Conservation (phyloP, 2,888 invertebrate species). For the Rhamphomyia laevipes region DNA sequence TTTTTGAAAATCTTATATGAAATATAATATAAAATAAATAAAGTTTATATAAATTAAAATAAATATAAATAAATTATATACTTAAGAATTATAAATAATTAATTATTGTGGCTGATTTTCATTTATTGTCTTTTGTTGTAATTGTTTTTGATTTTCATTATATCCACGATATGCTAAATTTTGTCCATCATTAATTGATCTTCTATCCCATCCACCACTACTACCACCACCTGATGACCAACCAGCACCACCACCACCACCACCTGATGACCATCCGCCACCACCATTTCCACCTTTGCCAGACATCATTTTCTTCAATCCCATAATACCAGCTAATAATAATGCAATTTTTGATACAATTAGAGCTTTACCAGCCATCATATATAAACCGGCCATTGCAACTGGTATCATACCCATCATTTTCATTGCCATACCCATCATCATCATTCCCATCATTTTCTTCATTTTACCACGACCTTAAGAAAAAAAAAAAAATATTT, state of each 20-base stretch:
- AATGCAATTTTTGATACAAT: slow-evolving; percentile 69
- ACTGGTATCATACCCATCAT: slow-evolving; percentile 70
- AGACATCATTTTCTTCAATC: slow-evolving; percentile 66
- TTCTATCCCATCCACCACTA: slow-evolving; percentile 59
- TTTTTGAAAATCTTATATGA: neutral
- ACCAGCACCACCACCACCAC: slow-evolving; percentile 35
- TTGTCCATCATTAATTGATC: slow-evolving; percentile 48
- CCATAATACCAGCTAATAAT: slow-evolving; percentile 67
- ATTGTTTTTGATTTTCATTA: slow-evolving; percentile 19
- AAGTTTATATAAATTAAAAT: slow-evolving; percentile 1
- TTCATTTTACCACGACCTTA: slow-evolving; percentile 74
- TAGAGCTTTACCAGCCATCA: slow-evolving; percentile 75
- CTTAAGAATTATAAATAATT: no score
- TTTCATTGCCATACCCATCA: slow-evolving; percentile 78
- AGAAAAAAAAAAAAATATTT: slow-evolving; percentile 10
- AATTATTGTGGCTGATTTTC: slow-evolving; percentile 6
- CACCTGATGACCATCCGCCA: slow-evolving; percentile 41
- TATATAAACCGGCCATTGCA: slow-evolving; percentile 67
- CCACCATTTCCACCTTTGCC: slow-evolving; percentile 48
- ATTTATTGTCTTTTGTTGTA: slow-evolving; percentile 4
- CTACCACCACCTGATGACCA: slow-evolving; percentile 39
- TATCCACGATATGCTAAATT: slow-evolving; percentile 63
- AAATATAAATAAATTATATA: slow-evolving; percentile 3
- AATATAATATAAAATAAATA: slow-evolving; percentile 3
- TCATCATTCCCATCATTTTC: slow-evolving; percentile 86